These are phyloP conservation scores for Patella depressa DNA, from an alignment of 2,888 invertebrate genomes.

Conservation along the genomic window DNA sequence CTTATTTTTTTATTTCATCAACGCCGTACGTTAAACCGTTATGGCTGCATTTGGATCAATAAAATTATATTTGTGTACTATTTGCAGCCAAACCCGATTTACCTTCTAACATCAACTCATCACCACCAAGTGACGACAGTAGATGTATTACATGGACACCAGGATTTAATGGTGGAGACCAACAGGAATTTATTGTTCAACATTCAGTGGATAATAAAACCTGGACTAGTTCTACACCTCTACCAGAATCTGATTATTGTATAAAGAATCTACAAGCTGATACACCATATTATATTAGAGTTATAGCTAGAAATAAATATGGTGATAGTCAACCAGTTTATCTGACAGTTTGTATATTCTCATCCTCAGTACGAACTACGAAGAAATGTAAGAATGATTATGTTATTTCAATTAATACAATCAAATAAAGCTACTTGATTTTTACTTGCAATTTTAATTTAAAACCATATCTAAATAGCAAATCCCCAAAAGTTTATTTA, in stretches of 20 bases:
- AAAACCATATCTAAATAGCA: no score
- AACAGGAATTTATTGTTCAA: not conserved
- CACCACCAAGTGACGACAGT: not conserved
- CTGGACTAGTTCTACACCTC: not conserved
- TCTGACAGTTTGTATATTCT: no score
- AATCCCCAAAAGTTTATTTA: no score
- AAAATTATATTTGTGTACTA: no score
- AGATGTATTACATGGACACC: not conserved
- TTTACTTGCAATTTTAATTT: no score
- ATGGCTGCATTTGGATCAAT: no score
- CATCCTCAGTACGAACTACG: no score
- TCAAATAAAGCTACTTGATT: no score
- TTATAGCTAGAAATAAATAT: constrained; percentile 9
- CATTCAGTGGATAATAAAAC: constrained; percentile 2
- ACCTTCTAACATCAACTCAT: not conserved
- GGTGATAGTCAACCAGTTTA: not conserved
- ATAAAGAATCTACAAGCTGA: not conserved
- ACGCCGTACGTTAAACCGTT: no score
- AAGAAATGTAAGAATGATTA: no score
- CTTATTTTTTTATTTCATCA: no score
- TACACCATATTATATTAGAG: constrained; percentile 6
- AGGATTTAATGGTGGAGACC: not conserved
- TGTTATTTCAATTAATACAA: no score
- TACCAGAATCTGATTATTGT: not conserved
- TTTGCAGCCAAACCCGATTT: not conserved